Percentiles rank a stretch among this genome's conserved stretches.
Evolutionary conservation across 2,888 invertebrate species (phyloP).

Genomic region (Chymomyza amoena): DNA sequence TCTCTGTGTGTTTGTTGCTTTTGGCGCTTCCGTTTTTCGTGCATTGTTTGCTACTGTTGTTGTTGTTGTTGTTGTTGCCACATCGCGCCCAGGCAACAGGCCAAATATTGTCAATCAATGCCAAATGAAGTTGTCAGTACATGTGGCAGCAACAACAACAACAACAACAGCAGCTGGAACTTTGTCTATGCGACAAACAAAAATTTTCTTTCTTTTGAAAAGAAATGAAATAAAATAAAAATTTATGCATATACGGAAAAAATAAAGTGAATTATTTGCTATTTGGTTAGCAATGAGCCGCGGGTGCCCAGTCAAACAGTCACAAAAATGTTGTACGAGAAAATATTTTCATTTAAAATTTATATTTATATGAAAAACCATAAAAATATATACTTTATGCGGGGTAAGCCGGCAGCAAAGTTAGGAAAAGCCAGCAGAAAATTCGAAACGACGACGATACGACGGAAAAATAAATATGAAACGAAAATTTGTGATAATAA

Average conservation of each 20-base stretch:
- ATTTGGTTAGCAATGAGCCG: neutral
- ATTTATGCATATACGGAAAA: neutral
- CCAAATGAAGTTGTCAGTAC: conserved; percentile 57
- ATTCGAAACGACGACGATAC: neutral
- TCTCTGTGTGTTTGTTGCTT: conserved; percentile 33
- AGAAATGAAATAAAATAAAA: neutral
- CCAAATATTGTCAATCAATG: conserved; percentile 57
- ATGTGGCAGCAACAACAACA: conserved; percentile 9
- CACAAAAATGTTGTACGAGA: conserved; percentile 44
- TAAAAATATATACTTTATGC: conserved; percentile 11
- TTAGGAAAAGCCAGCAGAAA: neutral
- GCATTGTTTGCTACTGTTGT: conserved; percentile 22
- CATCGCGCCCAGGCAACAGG: conserved; percentile 38
- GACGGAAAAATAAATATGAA: conserved; percentile 40
- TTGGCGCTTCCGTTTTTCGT: neutral
- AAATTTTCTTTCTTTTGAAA: neutral
- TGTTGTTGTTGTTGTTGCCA: conserved; percentile 36
- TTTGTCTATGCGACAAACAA: neutral
- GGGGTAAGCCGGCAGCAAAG: neutral
- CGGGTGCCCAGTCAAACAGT: neutral
- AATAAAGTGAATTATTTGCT: neutral
- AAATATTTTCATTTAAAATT: conserved; percentile 53
- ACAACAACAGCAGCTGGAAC: conserved; percentile 14
- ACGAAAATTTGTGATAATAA: conserved; percentile 64
- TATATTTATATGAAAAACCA: conserved; percentile 51